Evolutionary conservation across 2,113 vertebrate species (phyloP), one percentile per base, ranked within the genome.

Genomic region (Larimichthys crocea): DNA sequence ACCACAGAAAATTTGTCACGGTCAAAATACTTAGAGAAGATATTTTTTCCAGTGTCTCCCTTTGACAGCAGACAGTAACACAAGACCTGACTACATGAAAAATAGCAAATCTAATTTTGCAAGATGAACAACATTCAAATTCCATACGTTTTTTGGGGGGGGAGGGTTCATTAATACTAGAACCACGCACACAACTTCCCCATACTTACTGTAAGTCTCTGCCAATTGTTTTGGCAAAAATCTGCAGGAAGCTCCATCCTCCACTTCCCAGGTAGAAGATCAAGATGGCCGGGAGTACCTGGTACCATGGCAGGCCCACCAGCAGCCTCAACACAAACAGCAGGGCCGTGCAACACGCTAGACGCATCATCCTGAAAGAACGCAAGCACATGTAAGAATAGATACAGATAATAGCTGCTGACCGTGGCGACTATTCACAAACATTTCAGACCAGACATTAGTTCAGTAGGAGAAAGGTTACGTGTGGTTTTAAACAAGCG

Each of bases 231-330:
- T 96, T 99, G 90, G 94, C 64, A 64, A 98, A 94, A 73, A 99
- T 63, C 24, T 94, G 88, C 42, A 97, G 63, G 66, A 96, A 99
- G 5, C 88, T 95, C 97, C 97, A 98, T 93, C 98, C 97, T 0
- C 97, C 97, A 0, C 96, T 96, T 31, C 95, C 97, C 89, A 99
- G 91, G 93, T 97, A 99, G 88, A 99, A 96, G 70, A 98, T 93
- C 22, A 96, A 79, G 79, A 97, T 81, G 46, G 96, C 96, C 0
- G 96, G 96, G 22, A 96, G 76, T 63, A 97, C 95, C 85, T 98
- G 97, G 57, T 84, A 89, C 98, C 98, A 99, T 14, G 97, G 94
- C 70, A 99, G 82, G 55, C 93, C 96, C 84, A 96, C 80, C 84
- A 95, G 92, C 86, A 97, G 85, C 88, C 94, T 94, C 91, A 98